These are phyloP conservation scores for Meganola albula DNA, from an alignment of 2,888 invertebrate species.

Conservation along the genomic window DNA sequence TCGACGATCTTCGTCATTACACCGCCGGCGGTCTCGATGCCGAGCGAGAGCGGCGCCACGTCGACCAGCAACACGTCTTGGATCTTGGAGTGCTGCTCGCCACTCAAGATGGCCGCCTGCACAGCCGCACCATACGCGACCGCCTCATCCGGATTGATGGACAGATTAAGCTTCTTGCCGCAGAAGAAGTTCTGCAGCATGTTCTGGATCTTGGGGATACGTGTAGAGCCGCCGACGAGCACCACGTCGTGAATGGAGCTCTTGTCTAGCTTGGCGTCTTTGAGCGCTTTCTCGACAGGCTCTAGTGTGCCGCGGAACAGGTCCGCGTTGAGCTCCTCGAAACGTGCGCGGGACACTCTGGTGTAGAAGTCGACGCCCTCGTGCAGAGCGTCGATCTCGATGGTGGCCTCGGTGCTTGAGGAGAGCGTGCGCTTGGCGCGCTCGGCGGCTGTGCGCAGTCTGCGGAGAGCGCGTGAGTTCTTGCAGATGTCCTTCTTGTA, in stretches of 20 bases:
- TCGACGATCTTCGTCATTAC: constrained; percentile 87
- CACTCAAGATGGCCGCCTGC: constrained; percentile 84
- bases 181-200: constrained; percentile 86
- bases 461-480: constrained; percentile 82
- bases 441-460: constrained; percentile 86
- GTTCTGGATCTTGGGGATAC: constrained; percentile 87
- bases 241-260: constrained; percentile 86
- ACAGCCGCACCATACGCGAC: constrained; percentile 88
- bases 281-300: constrained; percentile 87
- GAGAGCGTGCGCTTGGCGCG: constrained; percentile 87
- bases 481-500: constrained; percentile 81
- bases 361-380: constrained; percentile 85
- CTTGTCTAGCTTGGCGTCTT: constrained; percentile 88
- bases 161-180: constrained; percentile 83
- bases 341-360: constrained; percentile 83
- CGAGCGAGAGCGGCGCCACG: constrained; percentile 81
- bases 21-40: constrained; percentile 88
- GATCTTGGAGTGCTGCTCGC: constrained; percentile 85
- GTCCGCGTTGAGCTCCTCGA: constrained; percentile 86
- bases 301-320: constrained; percentile 84
- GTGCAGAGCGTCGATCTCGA: constrained; percentile 85
- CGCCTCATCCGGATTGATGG: constrained; percentile 89
- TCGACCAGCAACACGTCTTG: constrained; percentile 81
- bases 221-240: constrained; percentile 88
- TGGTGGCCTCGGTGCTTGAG: constrained; percentile 84